Conservation (phyloP, 2,113 vertebrate species). For the Brienomyrus longianalis region DNA sequence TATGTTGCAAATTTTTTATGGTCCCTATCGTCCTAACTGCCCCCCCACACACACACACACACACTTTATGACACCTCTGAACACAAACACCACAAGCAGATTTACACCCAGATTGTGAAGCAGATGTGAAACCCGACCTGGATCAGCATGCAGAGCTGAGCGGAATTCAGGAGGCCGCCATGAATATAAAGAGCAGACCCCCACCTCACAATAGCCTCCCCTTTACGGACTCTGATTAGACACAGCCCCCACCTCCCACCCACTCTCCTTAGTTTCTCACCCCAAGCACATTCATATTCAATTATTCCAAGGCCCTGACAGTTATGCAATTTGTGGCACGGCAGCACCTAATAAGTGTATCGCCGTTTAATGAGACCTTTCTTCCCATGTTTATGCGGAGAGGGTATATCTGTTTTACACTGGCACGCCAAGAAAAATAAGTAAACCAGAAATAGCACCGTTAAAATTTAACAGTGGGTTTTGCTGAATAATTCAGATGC, state of each 20-base stretch:
- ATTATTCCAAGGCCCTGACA: neutral
- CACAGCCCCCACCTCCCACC: neutral
- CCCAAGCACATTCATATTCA: neutral
- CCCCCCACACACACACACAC: too few species aligned
- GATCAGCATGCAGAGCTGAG: neutral
- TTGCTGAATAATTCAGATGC: slow-evolving; percentile 34
- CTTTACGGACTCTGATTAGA: neutral
- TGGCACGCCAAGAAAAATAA: slow-evolving; percentile 19
- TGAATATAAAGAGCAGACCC: neutral
- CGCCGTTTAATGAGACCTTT: neutral
- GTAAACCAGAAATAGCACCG: slow-evolving; percentile 25
- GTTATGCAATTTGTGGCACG: neutral
- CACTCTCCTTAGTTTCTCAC: neutral
- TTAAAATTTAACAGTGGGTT: slow-evolving; percentile 36
- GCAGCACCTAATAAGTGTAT: neutral
- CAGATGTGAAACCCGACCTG: neutral
- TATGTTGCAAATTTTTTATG: neutral
- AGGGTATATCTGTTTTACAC: neutral
- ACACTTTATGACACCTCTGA: too few species aligned
- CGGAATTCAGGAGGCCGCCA: neutral
- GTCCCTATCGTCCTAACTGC: neutral
- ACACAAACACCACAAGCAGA: neutral
- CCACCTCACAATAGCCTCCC: neutral
- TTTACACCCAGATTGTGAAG: neutral
- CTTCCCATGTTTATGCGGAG: neutral